A percentile compares a stretch with the other conserved stretches of the same genome.
Conservation (phyloP, 2,113 vertebrate species). For the Ptilorrhoa leucosticta region DNA sequence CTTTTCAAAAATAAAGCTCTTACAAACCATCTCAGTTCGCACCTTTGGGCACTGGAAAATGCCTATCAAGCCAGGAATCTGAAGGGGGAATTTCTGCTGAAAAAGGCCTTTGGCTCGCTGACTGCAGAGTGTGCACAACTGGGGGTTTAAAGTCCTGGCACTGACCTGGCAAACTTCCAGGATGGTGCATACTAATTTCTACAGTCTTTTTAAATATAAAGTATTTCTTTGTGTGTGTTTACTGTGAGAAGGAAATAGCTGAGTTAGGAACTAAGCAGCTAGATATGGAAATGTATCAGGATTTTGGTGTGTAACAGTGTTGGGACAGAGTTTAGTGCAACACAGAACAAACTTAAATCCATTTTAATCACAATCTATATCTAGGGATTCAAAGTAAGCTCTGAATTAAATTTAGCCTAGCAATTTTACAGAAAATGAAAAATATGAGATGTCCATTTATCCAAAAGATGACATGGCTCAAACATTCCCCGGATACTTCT, state of each 20-base stretch:
- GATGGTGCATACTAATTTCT: not conserved
- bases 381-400: not conserved
- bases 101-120: not conserved
- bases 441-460: rapidly evolving
- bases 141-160: not conserved
- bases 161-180: not conserved
- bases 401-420: not conserved
- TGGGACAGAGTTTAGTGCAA: not conserved
- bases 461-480: not conserved
- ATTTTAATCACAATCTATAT: not conserved
- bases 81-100: not conserved
- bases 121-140: not conserved
- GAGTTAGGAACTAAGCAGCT: not conserved
- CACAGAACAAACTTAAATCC: not conserved
- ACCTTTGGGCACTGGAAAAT: not conserved
- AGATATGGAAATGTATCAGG: not conserved
- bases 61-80: not conserved
- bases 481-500: not conserved
- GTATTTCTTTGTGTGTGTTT: not conserved
- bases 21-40: not conserved
- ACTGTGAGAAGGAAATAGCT: not conserved
- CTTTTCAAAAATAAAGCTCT: not conserved
- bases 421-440: not conserved
- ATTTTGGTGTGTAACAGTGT: not conserved
- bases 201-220: not conserved